These are phyloP conservation scores for Platycheirus albimanus DNA, from an alignment of 2,888 invertebrate species.

Conservation along the genomic window DNA sequence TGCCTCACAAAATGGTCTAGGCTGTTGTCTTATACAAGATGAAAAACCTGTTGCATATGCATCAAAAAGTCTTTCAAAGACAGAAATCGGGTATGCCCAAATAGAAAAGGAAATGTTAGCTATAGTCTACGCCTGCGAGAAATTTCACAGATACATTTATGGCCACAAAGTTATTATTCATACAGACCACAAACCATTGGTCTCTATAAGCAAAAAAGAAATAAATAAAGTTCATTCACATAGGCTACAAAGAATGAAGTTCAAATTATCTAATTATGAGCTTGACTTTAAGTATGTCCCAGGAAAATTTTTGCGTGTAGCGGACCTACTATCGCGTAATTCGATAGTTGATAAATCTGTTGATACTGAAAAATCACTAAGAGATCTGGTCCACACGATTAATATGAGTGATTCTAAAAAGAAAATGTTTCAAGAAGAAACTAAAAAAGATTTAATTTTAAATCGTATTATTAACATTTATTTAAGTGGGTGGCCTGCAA, in stretches of 20 bases:
- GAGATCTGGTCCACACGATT: constrained; percentile 42
- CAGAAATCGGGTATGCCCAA: constrained; percentile 72
- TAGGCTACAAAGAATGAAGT: constrained; percentile 75
- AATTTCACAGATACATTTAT: constrained; percentile 38
- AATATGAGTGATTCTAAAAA: constrained; percentile 43
- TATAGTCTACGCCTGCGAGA: constrained; percentile 34
- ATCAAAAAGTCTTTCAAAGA: constrained; percentile 75
- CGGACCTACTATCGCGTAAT: constrained; percentile 67
- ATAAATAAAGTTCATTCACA: constrained; percentile 63
- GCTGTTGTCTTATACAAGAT: constrained; percentile 54
- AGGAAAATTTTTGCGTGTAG: constrained; percentile 70
- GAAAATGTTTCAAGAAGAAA: constrained; percentile 29
- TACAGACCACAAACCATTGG: constrained; percentile 28
- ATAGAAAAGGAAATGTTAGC: constrained; percentile 58
- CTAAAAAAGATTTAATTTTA: constrained; percentile 15
- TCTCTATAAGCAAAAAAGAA: constrained; percentile 30
- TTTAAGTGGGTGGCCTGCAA: constrained; percentile 14
- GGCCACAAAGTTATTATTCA: constrained; percentile 13
- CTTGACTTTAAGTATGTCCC: constrained; percentile 70
- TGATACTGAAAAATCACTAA: constrained; percentile 25
- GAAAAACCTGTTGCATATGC: constrained; percentile 70
- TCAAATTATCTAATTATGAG: constrained; percentile 75
- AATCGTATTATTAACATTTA: neutral
- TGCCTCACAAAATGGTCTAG: constrained; percentile 49
- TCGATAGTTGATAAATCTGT: constrained; percentile 31